Conservation (phyloP, 2,113 vertebrate genomes). For the Chamaea fasciata region DNA sequence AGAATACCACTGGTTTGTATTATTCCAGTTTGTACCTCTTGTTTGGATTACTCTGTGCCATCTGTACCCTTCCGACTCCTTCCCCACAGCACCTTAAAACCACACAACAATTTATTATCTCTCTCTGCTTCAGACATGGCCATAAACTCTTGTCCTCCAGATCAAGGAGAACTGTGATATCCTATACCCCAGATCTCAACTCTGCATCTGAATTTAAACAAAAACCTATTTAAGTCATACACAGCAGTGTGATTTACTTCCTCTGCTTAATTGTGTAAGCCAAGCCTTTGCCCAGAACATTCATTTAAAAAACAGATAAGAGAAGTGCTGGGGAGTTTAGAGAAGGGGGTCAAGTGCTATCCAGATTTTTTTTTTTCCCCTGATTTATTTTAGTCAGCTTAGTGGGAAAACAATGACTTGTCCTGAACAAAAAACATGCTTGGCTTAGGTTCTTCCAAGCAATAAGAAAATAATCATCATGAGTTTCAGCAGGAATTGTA, state of each 20-base stretch:
- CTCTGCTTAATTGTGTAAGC: background rate
- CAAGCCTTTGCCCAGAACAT: background rate
- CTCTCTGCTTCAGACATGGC: background rate
- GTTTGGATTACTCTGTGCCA: background rate
- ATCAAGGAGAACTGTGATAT: background rate
- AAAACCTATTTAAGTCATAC: background rate
- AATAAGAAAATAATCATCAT: background rate
- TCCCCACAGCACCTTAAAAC: background rate
- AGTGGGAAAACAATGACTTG: background rate
- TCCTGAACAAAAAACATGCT: background rate
- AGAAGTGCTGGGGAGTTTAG: background rate
- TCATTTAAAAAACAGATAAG: background rate
- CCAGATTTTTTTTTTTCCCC: too few species aligned
- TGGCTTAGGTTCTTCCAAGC: background rate
- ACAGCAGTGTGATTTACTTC: background rate
- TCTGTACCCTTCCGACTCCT: background rate
- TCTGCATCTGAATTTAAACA: background rate
- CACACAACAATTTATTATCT: background rate
- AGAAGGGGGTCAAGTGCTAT: background rate
- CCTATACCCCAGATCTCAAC: background rate
- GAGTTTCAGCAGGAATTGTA: background rate
- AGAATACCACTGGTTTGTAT: background rate
- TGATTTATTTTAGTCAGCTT: background rate
- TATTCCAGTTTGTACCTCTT: background rate
- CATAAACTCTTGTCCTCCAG: background rate